Conservation (phyloP, 1,140 invertebrate genomes). For the Sogatella furcifera region DNA sequence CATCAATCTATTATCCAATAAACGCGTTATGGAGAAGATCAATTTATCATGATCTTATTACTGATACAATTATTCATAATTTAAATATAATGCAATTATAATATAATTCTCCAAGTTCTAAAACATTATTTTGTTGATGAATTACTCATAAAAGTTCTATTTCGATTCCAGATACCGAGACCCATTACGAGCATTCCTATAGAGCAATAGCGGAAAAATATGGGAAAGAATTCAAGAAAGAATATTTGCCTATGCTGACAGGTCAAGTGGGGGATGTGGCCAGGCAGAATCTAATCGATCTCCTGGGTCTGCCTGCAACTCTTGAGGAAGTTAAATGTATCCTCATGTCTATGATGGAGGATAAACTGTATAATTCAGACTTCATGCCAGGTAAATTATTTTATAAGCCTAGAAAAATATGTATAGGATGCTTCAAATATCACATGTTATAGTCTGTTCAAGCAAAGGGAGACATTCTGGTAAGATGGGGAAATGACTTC, state of each 20-base stretch:
- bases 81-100: no score
- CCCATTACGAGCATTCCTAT: slow-evolving; percentile 49
- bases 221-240: slow-evolving; percentile 60
- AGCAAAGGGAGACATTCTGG: no score
- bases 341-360: slow-evolving; percentile 49
- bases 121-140: no score
- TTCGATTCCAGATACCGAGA: slow-evolving; percentile 46
- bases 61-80: no score
- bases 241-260: slow-evolving; percentile 57
- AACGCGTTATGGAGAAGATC: no score
- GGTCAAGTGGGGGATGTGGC: slow-evolving; percentile 61
- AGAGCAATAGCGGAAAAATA: slow-evolving; percentile 47
- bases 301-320: slow-evolving; percentile 58
- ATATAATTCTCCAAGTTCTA: no score
- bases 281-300: slow-evolving; percentile 57
- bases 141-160: background rate
- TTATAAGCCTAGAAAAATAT: no score
- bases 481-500: no score
- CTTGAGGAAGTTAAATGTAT: slow-evolving; percentile 51
- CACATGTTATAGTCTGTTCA: no score
- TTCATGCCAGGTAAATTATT: slow-evolving; percentile 50
- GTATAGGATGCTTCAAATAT: no score
- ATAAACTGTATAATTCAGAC: slow-evolving; percentile 40
- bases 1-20: no score
- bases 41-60: no score